phyloP scores from a whole-genome alignment of 2,113 vertebrate genomes.

The Triplophysa siluroides region DNA sequence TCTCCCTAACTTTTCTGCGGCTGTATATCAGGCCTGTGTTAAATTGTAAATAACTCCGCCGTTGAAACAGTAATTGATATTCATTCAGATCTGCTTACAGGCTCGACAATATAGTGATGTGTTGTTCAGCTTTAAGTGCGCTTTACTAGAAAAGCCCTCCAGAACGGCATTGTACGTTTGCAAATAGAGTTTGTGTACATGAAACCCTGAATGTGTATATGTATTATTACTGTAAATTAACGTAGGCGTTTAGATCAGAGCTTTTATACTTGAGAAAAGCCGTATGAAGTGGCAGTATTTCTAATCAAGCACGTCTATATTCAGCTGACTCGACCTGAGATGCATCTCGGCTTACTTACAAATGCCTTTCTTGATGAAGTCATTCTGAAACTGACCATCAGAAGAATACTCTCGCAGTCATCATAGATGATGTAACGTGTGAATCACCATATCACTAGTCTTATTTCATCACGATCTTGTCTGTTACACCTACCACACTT shows the following conservation, averaged over 20 bases:
- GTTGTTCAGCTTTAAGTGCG: not conserved
- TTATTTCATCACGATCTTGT: not conserved
- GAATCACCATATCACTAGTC: constrained; percentile 47
- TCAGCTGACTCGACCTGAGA: constrained; percentile 19
- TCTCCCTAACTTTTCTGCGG: too few relatives aligned
- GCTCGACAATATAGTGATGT: not conserved
- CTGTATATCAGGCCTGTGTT: too few relatives aligned
- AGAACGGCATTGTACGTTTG: not conserved
- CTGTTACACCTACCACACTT: not conserved
- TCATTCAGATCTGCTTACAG: constrained; percentile 6
- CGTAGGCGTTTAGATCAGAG: constrained; percentile 48
- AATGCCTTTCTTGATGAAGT: constrained; percentile 32
- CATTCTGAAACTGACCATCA: constrained; percentile 9
- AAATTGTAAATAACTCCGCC: too few relatives aligned
- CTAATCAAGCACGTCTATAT: constrained; percentile 16
- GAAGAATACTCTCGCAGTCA: not conserved
- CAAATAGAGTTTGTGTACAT: constrained; percentile 56
- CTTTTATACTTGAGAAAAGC: constrained; percentile 55
- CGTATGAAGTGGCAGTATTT: constrained; percentile 66
- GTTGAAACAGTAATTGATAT: not conserved
- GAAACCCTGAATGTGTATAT: constrained; percentile 61
- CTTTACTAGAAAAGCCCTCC: not conserved
- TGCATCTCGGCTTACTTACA: constrained; percentile 26
- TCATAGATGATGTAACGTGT: constrained; percentile 5
- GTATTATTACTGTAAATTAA: constrained; percentile 59